Base-by-base conservation (phyloP, 37 sponge, comb jelly and placozoan species). In the Hexactinellida sp. region DNA sequence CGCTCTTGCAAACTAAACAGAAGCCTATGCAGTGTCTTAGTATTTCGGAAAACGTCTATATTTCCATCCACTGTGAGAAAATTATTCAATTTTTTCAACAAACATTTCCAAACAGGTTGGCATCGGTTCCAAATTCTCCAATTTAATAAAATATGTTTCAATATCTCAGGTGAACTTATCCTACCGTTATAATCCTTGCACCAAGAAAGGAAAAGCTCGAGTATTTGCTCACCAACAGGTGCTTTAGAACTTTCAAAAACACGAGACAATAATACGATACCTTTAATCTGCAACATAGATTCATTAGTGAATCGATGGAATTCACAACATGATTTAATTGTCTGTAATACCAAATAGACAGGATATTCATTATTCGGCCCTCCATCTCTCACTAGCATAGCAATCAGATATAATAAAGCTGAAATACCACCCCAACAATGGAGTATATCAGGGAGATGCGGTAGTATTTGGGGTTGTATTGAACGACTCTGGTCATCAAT, bases 341-440 rank as follows among this genome's bases (percentile, higher is more conserved):
- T 63, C 13, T 63, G 76, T 63, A 63, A 63, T 10, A 63, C 76
- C 34, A 63, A n/a, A 25, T 10, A 63, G 32, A 63, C 76, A 3
- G 76, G 76, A 63, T 63, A 63, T 63, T 63, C 76, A n/a, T 63
- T 63, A 23, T 63, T 10, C 3, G 76, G 76, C 1, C 34, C 76
- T 7, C 76, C 76, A 63, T 63, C 76, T 63, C 76, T 63, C 13
- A 63, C 76, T 23, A 63, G 76, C 76, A 63, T 63, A 10, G 76
- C 76, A 21, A 63, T n/a, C 13, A 63, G 76, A n/a, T 63, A 63
- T 23, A 63, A 63, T 10, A 63, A n/a, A n/a, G 76, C 76, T 32
- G 76, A 63, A 63, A 63, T 63, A 63, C 76, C 76, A 7, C 76
- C 76, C 76, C 76, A 63, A 28, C 76, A 63, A 23, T 63, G 76